These are phyloP conservation scores for Erythrocebus patas DNA, from an alignment of 2,113 vertebrate genomes.

Conservation along the genomic window DNA sequence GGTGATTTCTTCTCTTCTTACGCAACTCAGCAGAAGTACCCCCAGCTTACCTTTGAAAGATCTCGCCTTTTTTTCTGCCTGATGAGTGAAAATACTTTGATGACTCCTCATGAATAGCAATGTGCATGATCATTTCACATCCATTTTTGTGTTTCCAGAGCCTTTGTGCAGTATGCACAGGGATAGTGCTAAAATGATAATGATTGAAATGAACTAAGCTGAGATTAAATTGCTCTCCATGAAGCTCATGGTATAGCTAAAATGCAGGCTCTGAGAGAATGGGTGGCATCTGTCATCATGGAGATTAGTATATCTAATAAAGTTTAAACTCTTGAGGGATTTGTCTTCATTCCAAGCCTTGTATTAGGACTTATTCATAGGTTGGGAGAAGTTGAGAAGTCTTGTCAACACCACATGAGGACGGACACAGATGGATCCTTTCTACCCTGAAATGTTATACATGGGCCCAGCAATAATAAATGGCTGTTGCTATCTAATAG, in stretches of 20 bases:
- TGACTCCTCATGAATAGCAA: fast-evolving
- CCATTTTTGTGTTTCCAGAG: background rate
- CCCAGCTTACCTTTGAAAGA: background rate
- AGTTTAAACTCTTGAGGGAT: background rate
- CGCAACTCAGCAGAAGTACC: background rate
- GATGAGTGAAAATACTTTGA: background rate
- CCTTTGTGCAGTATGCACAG: fast-evolving
- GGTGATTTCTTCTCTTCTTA: too few relatives aligned
- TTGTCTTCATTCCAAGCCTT: background rate
- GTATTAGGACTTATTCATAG: background rate
- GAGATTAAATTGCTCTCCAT: fast-evolving
- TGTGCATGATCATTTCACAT: fast-evolving
- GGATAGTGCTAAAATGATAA: fast-evolving
- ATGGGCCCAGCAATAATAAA: fast-evolving
- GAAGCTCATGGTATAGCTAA: fast-evolving
- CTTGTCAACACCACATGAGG: background rate
- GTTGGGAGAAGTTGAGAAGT: background rate
- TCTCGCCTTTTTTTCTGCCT: background rate
- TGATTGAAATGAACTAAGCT: fast-evolving
- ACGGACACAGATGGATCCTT: background rate
- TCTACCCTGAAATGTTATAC: background rate
- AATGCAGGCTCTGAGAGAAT: fast-evolving
- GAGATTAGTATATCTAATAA: background rate
- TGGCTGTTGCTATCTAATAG: background rate
- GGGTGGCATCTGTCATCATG: background rate